Base-by-base conservation (phyloP, 2,888 invertebrate genomes). In the Brachypalpus laphriformis region DNA sequence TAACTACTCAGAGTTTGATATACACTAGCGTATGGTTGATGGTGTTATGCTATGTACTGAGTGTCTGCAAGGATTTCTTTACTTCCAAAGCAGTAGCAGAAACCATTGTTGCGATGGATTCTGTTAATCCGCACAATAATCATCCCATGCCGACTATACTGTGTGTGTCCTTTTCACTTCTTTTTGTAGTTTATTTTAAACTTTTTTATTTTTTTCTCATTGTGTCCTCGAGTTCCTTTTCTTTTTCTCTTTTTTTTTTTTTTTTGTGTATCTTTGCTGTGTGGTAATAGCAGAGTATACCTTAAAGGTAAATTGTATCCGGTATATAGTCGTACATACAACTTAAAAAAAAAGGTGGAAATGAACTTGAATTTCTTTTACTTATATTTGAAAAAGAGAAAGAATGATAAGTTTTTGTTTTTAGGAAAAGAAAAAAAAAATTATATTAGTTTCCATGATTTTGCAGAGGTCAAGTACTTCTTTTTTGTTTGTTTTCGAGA, bases 261-360 rank as follows among this genome's bases (percentile, higher is more conserved):
- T 25, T 25, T 25, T 25, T 25, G 18, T 59, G 20, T 68, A 65
- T 65, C 57, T 83, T 49, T 80, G 68, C 59, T 74, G 54, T 70
- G 74, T 56, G 83, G 80, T 63, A 83, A 78, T 75, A 61, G 42
- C 61, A 61, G 47, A 71, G 71, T 70, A 61, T 71, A 85, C 76
- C 71, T 81, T 85, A 66, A 81, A 81, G 81, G 81, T 85, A 75
- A 85, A 85, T 85, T 81, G 70, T 75, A 85, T 81, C 66, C 71
- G 81, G 75, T 71, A 75, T 65, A 65, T 42, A 74, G 61, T 77
- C 59, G 65, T 71, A 51, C 59, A 71, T 18, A 47, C 40, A 65
- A 66, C 18, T 45, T 28, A 42, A 63, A 37, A 68, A 42, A 56
- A 57, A n/a, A 61, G 45, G 45, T 77, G 71, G 65, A 82, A 66